Evolutionary conservation across 1,140 invertebrate genomes (phyloP), one percentile per base, ranked within the genome.

Genomic region (Bombus waltoni): DNA sequence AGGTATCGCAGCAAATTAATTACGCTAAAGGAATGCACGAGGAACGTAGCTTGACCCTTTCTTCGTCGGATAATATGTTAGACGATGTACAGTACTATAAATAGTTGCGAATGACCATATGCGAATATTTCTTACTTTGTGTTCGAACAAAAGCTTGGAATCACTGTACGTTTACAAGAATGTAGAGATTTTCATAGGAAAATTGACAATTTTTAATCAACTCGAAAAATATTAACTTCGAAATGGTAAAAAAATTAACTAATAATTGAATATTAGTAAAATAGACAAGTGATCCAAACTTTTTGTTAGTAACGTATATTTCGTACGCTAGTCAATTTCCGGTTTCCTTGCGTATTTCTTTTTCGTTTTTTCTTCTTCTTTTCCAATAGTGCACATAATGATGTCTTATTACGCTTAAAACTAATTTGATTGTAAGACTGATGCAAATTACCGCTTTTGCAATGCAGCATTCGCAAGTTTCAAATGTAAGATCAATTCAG

Each of bases 21-120:
- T 98, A 98, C 95, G 98, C 98, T 65, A 98, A 98, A 93, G 97
- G 97, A 92, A 96, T 98, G 91, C 98, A 97, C 93, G 97, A 98
- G 93, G 98, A 99, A 95, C 96, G 96, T 11, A 94, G 92, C 73
- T 87, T 95, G 32, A 95, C 95, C 0, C 82, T 95, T 25, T 93
- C 93, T 79, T 95, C 94, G 11, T 95, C 94, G n/a, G 95, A 95
- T 81, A 95, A 94, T 68, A 94, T 95, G 91, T 81, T 95, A 62
- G 95, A 95, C 59, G 94, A 95, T 72, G 94, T 95, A 74, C 91
- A 94, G 38, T 93, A 91, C 59, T 95, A 95, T 35, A 95, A 95
- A 90, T 95, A 93, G 92, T 83, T 5, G n/a, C 66, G 8, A 13
- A 59, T 18, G 1, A 28, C 42, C 22, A 57, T 47, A 32, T 32